Percentiles rank a stretch among this genome's conserved stretches.
Evolutionary conservation across 2,888 invertebrate species (phyloP).

Genomic region (Protodeltote pygarga): DNA sequence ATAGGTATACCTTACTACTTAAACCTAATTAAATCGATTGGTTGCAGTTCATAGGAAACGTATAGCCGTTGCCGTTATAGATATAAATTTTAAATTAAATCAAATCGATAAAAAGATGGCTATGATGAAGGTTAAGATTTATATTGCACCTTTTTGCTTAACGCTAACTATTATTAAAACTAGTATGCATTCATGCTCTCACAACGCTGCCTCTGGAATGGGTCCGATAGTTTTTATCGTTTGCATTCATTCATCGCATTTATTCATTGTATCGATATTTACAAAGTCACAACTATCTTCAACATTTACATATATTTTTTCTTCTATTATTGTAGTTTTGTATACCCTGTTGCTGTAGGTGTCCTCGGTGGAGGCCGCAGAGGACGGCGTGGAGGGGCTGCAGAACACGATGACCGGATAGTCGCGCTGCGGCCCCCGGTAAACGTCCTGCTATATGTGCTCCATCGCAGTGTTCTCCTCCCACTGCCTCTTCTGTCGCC

Average conservation of each 20-base stretch:
- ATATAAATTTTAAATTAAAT: constrained; percentile 27
- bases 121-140: constrained; percentile 46
- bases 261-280: constrained; percentile 67
- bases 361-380: constrained; percentile 66
- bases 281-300: constrained; percentile 67
- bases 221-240: constrained; percentile 62
- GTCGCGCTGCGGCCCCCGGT: constrained; percentile 39
- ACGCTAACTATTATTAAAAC: constrained; percentile 57
- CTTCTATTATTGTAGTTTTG: constrained; percentile 74
- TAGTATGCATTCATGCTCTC: constrained; percentile 64
- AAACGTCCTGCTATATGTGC: constrained; percentile 77
- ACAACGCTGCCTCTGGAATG: constrained; percentile 79
- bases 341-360: constrained; percentile 81
- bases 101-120: constrained; percentile 29
- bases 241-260: constrained; percentile 65
- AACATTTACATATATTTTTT: constrained; percentile 59
- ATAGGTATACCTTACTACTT: constrained; percentile 40
- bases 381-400: constrained; percentile 79
- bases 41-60: constrained; percentile 50
- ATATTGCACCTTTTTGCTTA: constrained; percentile 69
- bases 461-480: constrained; percentile 68
- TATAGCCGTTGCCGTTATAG: constrained; percentile 40
- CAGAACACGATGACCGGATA: constrained; percentile 77
- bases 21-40: constrained; percentile 43
- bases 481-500: constrained; percentile 61